Conservation (phyloP, 2,113 vertebrate species). For the Alligator mississippiensis region DNA sequence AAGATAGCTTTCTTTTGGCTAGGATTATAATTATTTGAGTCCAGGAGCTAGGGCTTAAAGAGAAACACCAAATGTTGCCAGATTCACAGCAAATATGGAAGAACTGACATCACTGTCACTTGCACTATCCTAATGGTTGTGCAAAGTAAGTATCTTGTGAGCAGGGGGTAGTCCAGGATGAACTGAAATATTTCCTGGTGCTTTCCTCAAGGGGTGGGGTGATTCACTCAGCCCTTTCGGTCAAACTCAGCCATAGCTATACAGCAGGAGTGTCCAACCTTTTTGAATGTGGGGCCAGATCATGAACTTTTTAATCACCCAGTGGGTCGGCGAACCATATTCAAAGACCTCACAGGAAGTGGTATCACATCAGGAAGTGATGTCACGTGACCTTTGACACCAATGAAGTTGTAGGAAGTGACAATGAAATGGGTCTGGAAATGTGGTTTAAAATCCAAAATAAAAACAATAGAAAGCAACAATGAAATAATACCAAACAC, state of each 20-base stretch:
- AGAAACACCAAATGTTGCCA: constrained; percentile 63
- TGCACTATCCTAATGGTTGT: not conserved
- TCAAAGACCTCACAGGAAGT: no score
- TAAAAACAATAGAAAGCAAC: no score
- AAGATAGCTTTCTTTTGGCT: constrained; percentile 21
- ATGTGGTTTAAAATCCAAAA: no score
- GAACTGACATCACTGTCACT: constrained; percentile 35
- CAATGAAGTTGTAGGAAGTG: no score
- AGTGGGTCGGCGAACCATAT: no score
- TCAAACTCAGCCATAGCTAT: not conserved
- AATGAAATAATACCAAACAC: no score
- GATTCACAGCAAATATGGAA: constrained; percentile 61
- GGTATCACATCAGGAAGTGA: no score
- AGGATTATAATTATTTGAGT: constrained; percentile 59
- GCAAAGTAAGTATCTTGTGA: not conserved
- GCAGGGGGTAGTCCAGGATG: not conserved
- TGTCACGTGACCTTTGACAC: no score
- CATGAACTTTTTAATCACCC: no score
- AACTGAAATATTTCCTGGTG: not conserved
- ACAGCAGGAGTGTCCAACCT: no score
- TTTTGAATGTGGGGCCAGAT: no score
- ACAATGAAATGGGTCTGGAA: no score
- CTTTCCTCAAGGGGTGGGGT: not conserved
- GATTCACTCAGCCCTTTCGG: not conserved
- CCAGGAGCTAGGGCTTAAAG: constrained; percentile 56